Base-by-base conservation (phyloP, 2,113 vertebrate species). In the Vulpes vulpes region DNA sequence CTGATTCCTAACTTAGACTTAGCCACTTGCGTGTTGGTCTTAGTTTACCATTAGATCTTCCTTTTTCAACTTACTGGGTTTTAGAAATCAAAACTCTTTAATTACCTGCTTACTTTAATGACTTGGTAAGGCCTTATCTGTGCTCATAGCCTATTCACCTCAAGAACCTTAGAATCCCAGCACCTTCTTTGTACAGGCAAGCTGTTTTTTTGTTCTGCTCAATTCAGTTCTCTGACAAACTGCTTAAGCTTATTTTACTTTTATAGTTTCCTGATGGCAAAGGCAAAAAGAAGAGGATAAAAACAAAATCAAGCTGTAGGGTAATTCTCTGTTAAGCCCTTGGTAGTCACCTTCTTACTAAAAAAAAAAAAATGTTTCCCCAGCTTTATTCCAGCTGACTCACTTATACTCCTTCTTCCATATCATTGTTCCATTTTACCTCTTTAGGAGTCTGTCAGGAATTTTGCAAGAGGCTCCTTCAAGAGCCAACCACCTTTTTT, bases 31-130 rank as follows among this genome's bases (percentile, higher is more conserved):
- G 51, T 79, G 60, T 79, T 84, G 62, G 59, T 67, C 59, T 96
- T 92, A 67, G 73, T 97, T 96, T 93, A n/a, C 73, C 87, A 60
- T 92, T 67, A 89, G 32, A 93, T 91, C 81, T 96, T 93, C 62
- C 11, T 67, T 22, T 95, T 96, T 96, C 12, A 95, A 60, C 43
- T 96, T 94, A 38, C 60, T 95, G 74, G 64, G 11, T 51, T 97
- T 93, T 93, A 93, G 93, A 97, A 93, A 95, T 81, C 73, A 93
- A 94, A 95, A 94, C 65, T 51, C 78, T 91, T 97, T 91, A 85
- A 91, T 97, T 96, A 86, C 60, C 73, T 89, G 30, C 62, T 95
- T 86, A 35, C 57, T 96, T 95, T 83, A 96, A 91, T 92, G 62
- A 82, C 78, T 94, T 19, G 65, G 91, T 93, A 43, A 51, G 59